Percentiles rank a stretch among this genome's conserved stretches.
These are phyloP conservation scores for Gambusia holbrooki DNA, from an alignment of 2,113 vertebrate genomes.

Conservation along the genomic window DNA sequence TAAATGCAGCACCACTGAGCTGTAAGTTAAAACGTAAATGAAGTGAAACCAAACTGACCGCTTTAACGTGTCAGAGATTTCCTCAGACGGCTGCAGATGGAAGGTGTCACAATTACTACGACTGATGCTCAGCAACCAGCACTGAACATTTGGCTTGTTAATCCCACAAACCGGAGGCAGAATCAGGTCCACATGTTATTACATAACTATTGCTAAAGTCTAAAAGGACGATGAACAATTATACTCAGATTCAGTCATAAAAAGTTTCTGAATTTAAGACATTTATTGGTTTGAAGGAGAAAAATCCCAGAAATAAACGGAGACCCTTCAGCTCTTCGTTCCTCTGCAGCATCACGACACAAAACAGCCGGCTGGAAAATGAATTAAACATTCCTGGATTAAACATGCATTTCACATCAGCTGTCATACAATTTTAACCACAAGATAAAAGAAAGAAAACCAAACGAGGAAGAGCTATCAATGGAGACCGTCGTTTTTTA, in stretches of 20 bases:
- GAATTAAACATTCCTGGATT: slow-evolving; percentile 67
- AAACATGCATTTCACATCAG: slow-evolving; percentile 45
- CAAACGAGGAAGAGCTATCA: not conserved
- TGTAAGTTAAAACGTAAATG: too few relatives aligned
- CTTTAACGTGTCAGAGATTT: not conserved
- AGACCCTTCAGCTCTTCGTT: not conserved
- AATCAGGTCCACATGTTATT: not conserved
- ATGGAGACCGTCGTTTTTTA: too few relatives aligned
- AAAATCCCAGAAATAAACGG: not conserved
- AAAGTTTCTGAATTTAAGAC: not conserved
- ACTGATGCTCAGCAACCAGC: slow-evolving; percentile 13
- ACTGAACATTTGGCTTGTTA: slow-evolving; percentile 9
- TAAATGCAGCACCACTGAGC: not conserved
- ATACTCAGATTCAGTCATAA: accelerated
- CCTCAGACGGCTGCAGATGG: slow-evolving; percentile 26
- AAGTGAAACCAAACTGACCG: slow-evolving; percentile 6
- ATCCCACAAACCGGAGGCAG: not conserved
- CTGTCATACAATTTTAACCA: slow-evolving; percentile 71
- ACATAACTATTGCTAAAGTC: not conserved
- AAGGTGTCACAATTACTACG: slow-evolving; percentile 18
- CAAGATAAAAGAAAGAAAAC: not conserved
- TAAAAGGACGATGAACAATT: not conserved
- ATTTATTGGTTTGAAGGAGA: not conserved
- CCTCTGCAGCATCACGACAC: not conserved
- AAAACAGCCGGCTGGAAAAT: slow-evolving; percentile 27